A percentile compares a stretch with the other conserved stretches of the same genome.
These are phyloP conservation scores for Zaprionus inermis DNA, from an alignment of 1,140 invertebrate species.

Conservation along the genomic window DNA sequence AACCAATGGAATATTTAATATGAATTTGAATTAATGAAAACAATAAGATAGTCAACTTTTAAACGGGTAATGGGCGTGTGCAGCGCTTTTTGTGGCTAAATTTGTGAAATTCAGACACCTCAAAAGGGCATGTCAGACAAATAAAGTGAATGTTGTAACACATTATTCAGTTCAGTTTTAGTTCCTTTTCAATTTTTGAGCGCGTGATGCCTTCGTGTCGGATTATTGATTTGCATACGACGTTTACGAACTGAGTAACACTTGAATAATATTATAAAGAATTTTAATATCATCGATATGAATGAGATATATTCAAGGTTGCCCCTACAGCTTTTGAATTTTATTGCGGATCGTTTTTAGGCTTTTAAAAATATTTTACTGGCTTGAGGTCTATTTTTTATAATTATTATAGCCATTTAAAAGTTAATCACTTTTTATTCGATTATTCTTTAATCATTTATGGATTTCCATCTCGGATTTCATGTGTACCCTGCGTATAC, in stretches of 20 bases:
- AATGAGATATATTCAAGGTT: slow-evolving; percentile 1
- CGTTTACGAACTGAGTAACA: not conserved
- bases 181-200: not conserved
- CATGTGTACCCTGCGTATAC: not conserved
- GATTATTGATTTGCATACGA: slow-evolving; percentile 27
- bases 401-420: too few relatives aligned
- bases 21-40: slow-evolving; percentile 13
- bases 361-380: not conserved
- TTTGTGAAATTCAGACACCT: not conserved
- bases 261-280: not conserved
- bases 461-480: not conserved
- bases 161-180: slow-evolving; percentile 22
- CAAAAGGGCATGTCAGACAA: not conserved
- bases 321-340: not conserved
- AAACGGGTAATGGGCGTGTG: not conserved
- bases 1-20: slow-evolving; percentile 19
- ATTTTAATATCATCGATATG: slow-evolving; percentile 5
- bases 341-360: not conserved
- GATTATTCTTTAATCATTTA: not conserved
- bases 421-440: too few relatives aligned
- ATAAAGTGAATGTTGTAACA: not conserved
- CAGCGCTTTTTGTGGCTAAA: not conserved
- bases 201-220: slow-evolving; percentile 5
- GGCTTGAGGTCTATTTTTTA: not conserved
- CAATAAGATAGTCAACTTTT: not conserved